Evolutionary conservation across 2,888 invertebrate genomes (phyloP).

Genomic region (Coremacera marginata): DNA sequence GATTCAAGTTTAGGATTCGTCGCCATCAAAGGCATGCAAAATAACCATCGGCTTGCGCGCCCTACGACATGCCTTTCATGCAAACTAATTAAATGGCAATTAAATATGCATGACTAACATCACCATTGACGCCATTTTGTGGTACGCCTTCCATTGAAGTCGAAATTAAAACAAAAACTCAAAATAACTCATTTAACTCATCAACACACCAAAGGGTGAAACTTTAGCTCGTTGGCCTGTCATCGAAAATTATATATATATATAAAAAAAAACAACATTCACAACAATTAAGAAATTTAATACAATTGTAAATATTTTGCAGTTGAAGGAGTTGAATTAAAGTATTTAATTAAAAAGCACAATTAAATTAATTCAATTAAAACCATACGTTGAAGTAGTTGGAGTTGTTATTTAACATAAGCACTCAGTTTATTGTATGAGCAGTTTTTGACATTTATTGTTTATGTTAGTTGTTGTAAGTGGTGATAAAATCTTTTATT

Average conservation of each 20-base stretch:
- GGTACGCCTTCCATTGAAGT: background rate
- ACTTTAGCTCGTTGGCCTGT: background rate
- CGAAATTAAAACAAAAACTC: background rate
- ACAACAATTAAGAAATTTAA: conserved; percentile 1
- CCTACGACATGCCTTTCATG: background rate
- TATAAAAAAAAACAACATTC: background rate
- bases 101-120: conserved; percentile 13
- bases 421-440: conserved; percentile 6
- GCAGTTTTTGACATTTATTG: background rate
- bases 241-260: background rate
- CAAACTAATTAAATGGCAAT: conserved; percentile 32
- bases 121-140: conserved; percentile 1
- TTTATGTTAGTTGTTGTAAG: too few relatives aligned
- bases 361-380: conserved; percentile 61
- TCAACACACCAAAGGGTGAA: background rate
- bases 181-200: background rate
- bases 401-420: background rate
- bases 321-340: background rate
- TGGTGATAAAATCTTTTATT: too few relatives aligned
- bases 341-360: conserved; percentile 59
- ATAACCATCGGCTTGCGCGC: background rate
- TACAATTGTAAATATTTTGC: background rate
- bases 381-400: conserved; percentile 42
- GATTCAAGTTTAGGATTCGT: conserved; percentile 13
- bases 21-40: background rate